Evolutionary conservation across 2,888 invertebrate genomes (phyloP).

Genomic region (Entomobrya proxima): DNA sequence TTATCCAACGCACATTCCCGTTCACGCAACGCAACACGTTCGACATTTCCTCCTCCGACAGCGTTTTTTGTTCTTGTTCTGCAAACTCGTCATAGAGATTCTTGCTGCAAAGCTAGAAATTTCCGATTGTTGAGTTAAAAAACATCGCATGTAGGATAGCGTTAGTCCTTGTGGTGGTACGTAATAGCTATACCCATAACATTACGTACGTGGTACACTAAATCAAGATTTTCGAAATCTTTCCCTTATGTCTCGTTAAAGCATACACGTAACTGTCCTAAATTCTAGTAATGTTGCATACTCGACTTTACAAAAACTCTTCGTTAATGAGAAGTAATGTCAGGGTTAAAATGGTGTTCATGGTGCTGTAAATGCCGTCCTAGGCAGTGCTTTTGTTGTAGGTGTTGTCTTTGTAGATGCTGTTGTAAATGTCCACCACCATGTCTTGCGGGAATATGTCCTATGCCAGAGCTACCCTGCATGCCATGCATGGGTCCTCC

Average conservation of each 20-base stretch:
- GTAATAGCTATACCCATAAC: too few relatives aligned
- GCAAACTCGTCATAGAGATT: conserved; percentile 38
- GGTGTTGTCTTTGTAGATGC: conserved; percentile 48
- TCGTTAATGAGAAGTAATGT: conserved; percentile 7
- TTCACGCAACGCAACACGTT: too few relatives aligned
- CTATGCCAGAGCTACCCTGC: conserved; percentile 40
- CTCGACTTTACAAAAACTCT: not conserved
- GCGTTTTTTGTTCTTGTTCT: too few relatives aligned
- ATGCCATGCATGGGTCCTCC: conserved; percentile 58
- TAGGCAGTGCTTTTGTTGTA: conserved; percentile 41
- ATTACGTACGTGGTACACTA: too few relatives aligned
- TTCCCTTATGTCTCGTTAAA: too few relatives aligned
- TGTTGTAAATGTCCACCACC: conserved; percentile 64
- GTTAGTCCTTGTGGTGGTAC: too few relatives aligned
- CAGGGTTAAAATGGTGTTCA: conserved; percentile 54
- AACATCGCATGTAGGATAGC: too few relatives aligned
- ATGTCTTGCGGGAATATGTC: conserved; percentile 15
- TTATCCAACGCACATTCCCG: too few relatives aligned
- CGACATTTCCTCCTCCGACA: too few relatives aligned
- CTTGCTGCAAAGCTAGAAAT: not conserved
- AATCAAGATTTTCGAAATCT: too few relatives aligned
- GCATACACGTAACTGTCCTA: not conserved
- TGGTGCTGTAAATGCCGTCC: conserved; percentile 62
- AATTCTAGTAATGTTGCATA: not conserved
- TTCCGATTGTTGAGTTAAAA: too few relatives aligned